phyloP scores from a whole-genome alignment of 1,140 invertebrate species.

The Nautilus pompilius region DNA sequence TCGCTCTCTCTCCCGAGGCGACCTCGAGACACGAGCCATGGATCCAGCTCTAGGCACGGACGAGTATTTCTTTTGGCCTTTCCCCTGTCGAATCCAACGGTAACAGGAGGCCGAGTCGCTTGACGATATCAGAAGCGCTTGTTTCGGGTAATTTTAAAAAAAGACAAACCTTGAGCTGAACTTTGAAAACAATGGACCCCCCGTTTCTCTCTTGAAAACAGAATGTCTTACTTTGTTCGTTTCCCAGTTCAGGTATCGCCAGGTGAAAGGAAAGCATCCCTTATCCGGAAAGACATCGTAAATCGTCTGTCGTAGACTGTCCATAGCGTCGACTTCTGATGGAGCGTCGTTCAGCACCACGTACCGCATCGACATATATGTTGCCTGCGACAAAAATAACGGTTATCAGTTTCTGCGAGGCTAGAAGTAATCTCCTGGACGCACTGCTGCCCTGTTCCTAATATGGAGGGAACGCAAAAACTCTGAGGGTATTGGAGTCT shows the following conservation, averaged over 20 bases:
- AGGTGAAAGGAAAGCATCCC: slow-evolving; percentile 37
- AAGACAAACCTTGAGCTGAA: too few species aligned
- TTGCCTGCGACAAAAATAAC: slow-evolving; percentile 32
- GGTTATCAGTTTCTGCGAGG: too few species aligned
- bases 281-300: slow-evolving; percentile 28
- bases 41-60: background rate
- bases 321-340: slow-evolving; percentile 36
- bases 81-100: background rate
- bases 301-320: slow-evolving; percentile 30
- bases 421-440: too few species aligned
- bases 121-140: too few species aligned
- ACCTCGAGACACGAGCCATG: background rate
- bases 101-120: background rate
- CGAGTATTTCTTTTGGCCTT: background rate
- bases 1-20: too few species aligned
- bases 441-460: too few species aligned
- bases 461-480: too few species aligned
- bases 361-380: slow-evolving; percentile 33
- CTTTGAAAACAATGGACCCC: too few species aligned
- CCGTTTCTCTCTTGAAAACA: background rate
- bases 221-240: slow-evolving; percentile 38
- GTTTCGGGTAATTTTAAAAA: too few species aligned
- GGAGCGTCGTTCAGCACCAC: slow-evolving; percentile 23
- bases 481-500: too few species aligned
- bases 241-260: slow-evolving; percentile 39